Evolutionary conservation across 2,888 invertebrate genomes (phyloP).

Genomic region (Scotopteryx bipunctaria): DNA sequence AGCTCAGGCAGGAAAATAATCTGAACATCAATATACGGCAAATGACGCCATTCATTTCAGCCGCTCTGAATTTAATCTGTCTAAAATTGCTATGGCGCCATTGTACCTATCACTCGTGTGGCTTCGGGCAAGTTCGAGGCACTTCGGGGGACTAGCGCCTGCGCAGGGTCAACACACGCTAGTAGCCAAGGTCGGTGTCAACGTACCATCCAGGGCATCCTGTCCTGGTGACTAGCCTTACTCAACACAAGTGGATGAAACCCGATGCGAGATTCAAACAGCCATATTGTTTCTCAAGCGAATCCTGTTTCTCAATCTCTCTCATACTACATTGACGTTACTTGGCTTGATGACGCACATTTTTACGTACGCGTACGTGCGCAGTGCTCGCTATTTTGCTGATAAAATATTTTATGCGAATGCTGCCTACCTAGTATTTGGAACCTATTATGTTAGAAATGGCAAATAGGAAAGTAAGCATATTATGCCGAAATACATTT

Average conservation of each 20-base stretch:
- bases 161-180: slow-evolving; percentile 75
- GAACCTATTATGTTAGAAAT: background rate
- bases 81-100: slow-evolving; percentile 46
- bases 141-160: slow-evolving; percentile 51
- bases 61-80: slow-evolving; percentile 37
- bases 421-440: background rate
- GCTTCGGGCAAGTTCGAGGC: slow-evolving; percentile 41
- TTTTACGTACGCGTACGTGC: background rate
- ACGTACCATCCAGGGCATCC: slow-evolving; percentile 54
- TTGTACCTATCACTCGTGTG: slow-evolving; percentile 44
- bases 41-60: slow-evolving; percentile 44
- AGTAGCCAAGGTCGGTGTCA: slow-evolving; percentile 71
- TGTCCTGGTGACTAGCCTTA: slow-evolving; percentile 30
- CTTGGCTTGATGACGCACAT: slow-evolving; percentile 3
- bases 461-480: background rate
- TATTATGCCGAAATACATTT: no score
- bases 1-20: background rate
- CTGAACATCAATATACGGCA: slow-evolving; percentile 20
- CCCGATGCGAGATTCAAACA: slow-evolving; percentile 12
- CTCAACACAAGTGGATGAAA: slow-evolving; percentile 18
- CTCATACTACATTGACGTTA: slow-evolving; percentile 9
- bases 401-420: no score
- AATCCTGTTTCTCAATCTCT: slow-evolving; percentile 25
- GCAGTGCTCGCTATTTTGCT: no score
- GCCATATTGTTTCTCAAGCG: slow-evolving; percentile 5